phyloP scores from a whole-genome alignment of 2,113 vertebrate genomes.

The Albula glossodonta region DNA sequence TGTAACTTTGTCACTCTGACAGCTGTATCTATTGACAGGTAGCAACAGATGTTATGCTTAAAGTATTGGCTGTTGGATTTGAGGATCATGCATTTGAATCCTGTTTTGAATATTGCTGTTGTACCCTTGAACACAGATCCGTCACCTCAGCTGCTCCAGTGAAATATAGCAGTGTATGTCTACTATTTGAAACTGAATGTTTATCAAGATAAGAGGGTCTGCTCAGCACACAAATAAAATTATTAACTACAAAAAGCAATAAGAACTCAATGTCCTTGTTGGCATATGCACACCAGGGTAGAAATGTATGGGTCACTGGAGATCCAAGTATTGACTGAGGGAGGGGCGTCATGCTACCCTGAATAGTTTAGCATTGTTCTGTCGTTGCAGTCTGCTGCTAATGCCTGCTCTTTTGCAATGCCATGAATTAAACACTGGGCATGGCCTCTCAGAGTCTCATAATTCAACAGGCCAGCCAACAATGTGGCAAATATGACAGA shows the following conservation, averaged over 20 bases:
- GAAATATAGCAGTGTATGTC: too few species aligned
- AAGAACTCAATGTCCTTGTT: background rate
- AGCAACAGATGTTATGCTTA: too few species aligned
- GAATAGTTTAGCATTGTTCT: too few species aligned
- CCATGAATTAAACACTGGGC: background rate
- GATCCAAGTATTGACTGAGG: constrained; percentile 66
- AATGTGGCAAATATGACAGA: background rate
- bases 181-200: too few species aligned
- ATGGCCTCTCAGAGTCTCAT: background rate
- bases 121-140: too few species aligned
- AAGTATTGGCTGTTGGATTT: too few species aligned
- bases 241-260: too few species aligned
- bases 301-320: constrained; percentile 38
- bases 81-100: too few species aligned
- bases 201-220: too few species aligned
- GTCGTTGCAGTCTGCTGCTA: constrained; percentile 39
- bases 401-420: constrained; percentile 64
- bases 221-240: too few species aligned
- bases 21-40: background rate
- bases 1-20: background rate
- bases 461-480: background rate
- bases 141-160: too few species aligned
- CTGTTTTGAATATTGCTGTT: too few species aligned
- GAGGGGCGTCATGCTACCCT: constrained; percentile 26
- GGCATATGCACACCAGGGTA: constrained; percentile 27